These are phyloP conservation scores for Alectoris magna DNA, from an alignment of 2,797 vertebrate species.

Conservation along the genomic window DNA sequence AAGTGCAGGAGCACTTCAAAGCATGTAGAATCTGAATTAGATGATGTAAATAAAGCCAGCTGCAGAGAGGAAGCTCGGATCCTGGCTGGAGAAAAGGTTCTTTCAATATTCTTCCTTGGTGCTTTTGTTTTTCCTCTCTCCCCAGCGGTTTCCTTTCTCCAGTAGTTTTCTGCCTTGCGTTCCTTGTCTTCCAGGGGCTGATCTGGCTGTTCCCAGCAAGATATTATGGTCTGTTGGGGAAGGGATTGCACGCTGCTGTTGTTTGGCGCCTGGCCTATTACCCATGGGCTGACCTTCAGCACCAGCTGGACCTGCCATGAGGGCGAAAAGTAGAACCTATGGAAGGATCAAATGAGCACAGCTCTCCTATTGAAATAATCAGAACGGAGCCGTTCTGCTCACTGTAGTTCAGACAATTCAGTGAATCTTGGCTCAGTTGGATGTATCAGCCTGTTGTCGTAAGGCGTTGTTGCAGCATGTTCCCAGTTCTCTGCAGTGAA, in stretches of 20 bases:
- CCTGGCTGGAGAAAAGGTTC: background rate
- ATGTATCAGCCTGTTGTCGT: background rate
- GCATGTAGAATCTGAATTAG: conserved; percentile 67
- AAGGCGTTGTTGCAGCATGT: background rate
- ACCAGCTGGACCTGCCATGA: background rate
- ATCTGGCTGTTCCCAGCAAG: background rate
- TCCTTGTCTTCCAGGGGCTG: background rate
- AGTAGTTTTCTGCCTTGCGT: background rate
- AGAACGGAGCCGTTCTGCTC: background rate
- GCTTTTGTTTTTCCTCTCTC: background rate
- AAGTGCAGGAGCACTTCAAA: conserved; percentile 59
- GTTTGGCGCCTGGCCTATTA: background rate
- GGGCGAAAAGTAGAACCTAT: background rate
- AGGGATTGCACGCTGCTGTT: background rate
- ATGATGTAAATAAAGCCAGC: conserved; percentile 48
- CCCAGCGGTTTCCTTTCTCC: background rate
- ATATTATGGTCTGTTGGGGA: accelerated
- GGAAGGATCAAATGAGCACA: background rate
- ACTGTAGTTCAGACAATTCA: background rate
- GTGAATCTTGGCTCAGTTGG: background rate
- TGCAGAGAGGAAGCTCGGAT: background rate
- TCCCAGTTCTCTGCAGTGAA: background rate
- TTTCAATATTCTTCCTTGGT: background rate
- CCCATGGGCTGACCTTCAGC: background rate
- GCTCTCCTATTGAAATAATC: background rate